phyloP scores from a whole-genome alignment of 2,888 invertebrate genomes.

The Himalopsyche kuldschensis region DNA sequence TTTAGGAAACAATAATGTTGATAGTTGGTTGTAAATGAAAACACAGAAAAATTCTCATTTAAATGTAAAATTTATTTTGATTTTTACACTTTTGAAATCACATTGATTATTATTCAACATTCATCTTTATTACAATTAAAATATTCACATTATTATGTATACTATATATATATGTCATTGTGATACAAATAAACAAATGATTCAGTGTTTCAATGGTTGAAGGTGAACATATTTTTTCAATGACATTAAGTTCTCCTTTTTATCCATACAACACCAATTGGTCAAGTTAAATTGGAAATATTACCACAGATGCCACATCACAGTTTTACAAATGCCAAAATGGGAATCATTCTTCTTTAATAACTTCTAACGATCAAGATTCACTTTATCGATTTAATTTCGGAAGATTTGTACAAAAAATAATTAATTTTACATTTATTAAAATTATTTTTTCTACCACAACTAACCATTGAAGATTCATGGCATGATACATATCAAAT shows the following conservation, averaged over 20 bases:
- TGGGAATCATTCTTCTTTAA: neutral
- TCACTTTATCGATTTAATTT: neutral
- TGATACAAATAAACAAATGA: constrained; percentile 31
- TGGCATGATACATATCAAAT: no score
- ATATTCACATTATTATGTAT: constrained; percentile 60
- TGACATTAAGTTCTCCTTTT: constrained; percentile 24
- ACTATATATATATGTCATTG: constrained; percentile 13
- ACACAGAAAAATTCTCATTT: constrained; percentile 31
- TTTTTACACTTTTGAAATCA: constrained; percentile 66
- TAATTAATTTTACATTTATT: neutral
- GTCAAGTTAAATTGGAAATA: constrained; percentile 37
- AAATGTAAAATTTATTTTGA: constrained; percentile 63
- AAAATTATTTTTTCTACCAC: neutral
- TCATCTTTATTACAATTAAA: constrained; percentile 66
- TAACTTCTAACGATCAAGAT: neutral
- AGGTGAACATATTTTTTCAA: constrained; percentile 11
- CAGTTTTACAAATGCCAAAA: constrained; percentile 15
- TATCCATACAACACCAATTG: constrained; percentile 40
- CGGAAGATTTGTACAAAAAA: neutral
- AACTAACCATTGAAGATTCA: no score
- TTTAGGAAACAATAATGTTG: no score
- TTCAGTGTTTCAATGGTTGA: constrained; percentile 24
- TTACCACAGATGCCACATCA: constrained; percentile 37
- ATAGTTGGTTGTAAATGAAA: no score
- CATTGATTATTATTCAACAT: constrained; percentile 59